Conservation (phyloP, 2,888 invertebrate species). For the Thelaira solivaga region DNA sequence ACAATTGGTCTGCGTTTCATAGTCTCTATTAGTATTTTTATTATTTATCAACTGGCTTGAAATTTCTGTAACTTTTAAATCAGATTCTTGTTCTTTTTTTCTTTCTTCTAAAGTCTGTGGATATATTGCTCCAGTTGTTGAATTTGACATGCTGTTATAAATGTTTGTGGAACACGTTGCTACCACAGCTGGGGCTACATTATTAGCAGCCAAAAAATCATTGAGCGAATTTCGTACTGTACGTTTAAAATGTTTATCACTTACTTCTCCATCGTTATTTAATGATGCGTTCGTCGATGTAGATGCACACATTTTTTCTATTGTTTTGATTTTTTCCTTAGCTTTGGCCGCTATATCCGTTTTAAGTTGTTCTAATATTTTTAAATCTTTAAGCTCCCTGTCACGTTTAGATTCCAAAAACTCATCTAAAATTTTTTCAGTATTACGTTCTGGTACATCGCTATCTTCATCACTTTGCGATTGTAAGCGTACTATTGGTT, state of each 20-base stretch:
- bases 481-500: constrained; percentile 80
- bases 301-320: constrained; percentile 78
- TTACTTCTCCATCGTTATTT: constrained; percentile 68
- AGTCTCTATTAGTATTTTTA: constrained; percentile 58
- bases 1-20: constrained; percentile 70
- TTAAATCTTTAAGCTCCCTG: constrained; percentile 82
- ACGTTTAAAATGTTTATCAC: constrained; percentile 66
- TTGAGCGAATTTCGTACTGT: constrained; percentile 77
- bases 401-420: constrained; percentile 80
- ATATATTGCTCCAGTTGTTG: constrained; percentile 65
- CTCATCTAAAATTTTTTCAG: constrained; percentile 77
- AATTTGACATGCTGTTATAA: constrained; percentile 20
- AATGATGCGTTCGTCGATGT: constrained; percentile 36
- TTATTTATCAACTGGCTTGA: constrained; percentile 25
- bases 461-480: constrained; percentile 81
- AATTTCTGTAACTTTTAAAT: constrained; percentile 24
- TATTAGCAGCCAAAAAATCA: constrained; percentile 76
- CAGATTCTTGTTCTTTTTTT: constrained; percentile 49
- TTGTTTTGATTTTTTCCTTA: constrained; percentile 80
- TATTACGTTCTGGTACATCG: constrained; percentile 77
- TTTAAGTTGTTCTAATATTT: constrained; percentile 82
- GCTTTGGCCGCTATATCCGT: constrained; percentile 84
- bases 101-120: constrained; percentile 67
- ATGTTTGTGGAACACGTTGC: constrained; percentile 61
- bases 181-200: constrained; percentile 71